Evolutionary conservation across 2,888 invertebrate species (phyloP).

Genomic region (Caenorhabditis becei): DNA sequence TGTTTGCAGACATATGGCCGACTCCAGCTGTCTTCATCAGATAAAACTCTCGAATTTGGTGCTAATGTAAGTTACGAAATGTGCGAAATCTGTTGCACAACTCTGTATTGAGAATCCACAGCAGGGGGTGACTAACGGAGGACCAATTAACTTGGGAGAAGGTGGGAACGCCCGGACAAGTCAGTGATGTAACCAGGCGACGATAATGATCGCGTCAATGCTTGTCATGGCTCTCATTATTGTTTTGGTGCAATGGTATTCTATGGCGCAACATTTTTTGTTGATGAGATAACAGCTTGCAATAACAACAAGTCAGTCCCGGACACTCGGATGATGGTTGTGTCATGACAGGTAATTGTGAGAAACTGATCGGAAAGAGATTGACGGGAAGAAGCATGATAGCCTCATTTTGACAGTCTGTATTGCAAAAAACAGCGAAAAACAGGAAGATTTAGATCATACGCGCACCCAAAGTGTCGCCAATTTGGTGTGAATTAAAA

Average conservation of each 20-base stretch:
- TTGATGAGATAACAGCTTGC: slow-evolving; percentile 56
- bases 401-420: neutral
- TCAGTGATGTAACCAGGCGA: slow-evolving; percentile 31
- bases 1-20: slow-evolving; percentile 5
- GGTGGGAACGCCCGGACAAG: slow-evolving; percentile 42
- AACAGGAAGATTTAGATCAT: slow-evolving; percentile 10
- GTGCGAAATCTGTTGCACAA: slow-evolving; percentile 30
- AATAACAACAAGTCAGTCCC: slow-evolving; percentile 24
- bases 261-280: slow-evolving; percentile 43
- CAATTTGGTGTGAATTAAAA: slow-evolving; percentile 54
- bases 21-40: slow-evolving; percentile 17
- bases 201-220: slow-evolving; percentile 54
- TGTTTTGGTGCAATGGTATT: slow-evolving; percentile 24
- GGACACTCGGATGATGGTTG: slow-evolving; percentile 27
- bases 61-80: slow-evolving; percentile 38
- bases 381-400: neutral
- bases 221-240: slow-evolving; percentile 51
- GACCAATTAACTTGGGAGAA: slow-evolving; percentile 26
- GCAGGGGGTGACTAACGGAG: slow-evolving; percentile 39
- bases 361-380: neutral
- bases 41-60: slow-evolving; percentile 22
- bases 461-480: slow-evolving; percentile 34
- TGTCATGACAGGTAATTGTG: slow-evolving; percentile 32
- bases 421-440: neutral
- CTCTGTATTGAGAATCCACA: slow-evolving; percentile 34